Percentiles rank a stretch among this genome's conserved stretches.
phyloP scores from a whole-genome alignment of 2,113 vertebrate species.

The Pleuronectes platessa region DNA sequence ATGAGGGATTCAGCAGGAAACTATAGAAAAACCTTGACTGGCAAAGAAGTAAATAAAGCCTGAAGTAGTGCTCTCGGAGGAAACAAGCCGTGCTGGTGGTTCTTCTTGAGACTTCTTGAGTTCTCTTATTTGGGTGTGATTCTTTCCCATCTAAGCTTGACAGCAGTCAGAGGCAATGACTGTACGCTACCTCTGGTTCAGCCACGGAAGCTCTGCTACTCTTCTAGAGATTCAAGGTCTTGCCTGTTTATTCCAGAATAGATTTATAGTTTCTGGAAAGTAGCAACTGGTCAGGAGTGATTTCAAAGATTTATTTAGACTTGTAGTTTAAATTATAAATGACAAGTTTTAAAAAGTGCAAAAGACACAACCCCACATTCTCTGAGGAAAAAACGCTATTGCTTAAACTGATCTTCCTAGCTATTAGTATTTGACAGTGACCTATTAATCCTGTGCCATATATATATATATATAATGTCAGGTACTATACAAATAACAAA shows the following conservation, averaged over 20 bases:
- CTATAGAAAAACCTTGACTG: too few relatives aligned
- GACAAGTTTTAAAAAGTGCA: not conserved
- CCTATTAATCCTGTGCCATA: not conserved
- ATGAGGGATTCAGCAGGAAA: too few relatives aligned
- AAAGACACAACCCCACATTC: not conserved
- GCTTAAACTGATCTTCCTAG: too few relatives aligned
- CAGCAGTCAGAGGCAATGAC: too few relatives aligned
- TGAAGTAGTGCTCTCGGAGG: too few relatives aligned
- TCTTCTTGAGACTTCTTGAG: not conserved
- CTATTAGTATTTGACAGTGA: constrained; percentile 5
- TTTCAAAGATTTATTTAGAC: not conserved
- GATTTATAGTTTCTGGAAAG: not conserved
- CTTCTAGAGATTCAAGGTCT: too few relatives aligned
- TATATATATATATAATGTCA: not conserved
- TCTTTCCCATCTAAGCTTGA: too few relatives aligned
- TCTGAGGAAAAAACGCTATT: not conserved
- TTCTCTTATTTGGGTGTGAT: too few relatives aligned
- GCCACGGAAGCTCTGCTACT: too few relatives aligned
- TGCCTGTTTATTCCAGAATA: too few relatives aligned
- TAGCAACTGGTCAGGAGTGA: not conserved
- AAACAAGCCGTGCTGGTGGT: not conserved
- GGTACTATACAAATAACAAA: not conserved
- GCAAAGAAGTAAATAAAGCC: too few relatives aligned
- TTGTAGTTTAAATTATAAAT: not conserved
- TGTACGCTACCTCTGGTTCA: too few relatives aligned